phyloP scores from a whole-genome alignment of 2,888 invertebrate genomes.

The Arenicola marina region DNA sequence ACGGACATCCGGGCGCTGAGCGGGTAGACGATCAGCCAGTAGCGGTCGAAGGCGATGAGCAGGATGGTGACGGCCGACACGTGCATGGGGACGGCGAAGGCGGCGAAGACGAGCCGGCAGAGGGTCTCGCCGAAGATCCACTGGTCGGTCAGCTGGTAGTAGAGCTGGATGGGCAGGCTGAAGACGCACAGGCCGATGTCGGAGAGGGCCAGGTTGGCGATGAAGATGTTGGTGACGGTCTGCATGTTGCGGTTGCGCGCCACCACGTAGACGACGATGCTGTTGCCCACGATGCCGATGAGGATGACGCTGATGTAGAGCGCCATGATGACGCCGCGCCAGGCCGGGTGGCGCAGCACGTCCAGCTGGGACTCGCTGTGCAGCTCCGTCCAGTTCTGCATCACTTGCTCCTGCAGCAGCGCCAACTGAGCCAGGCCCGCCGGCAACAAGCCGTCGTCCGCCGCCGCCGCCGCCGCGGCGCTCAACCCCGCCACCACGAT shows the following conservation, averaged over 20 bases:
- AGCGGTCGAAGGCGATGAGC: constrained; percentile 57
- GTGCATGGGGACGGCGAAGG: constrained; percentile 57
- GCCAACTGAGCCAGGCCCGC: too few species aligned
- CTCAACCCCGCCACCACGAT: not conserved
- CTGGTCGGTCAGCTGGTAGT: constrained; percentile 54
- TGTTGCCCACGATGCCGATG: constrained; percentile 52
- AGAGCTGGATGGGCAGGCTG: constrained; percentile 56
- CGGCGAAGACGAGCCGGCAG: constrained; percentile 53
- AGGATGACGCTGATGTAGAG: constrained; percentile 51
- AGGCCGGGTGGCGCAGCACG: constrained; percentile 42
- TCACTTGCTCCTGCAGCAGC: constrained; percentile 30
- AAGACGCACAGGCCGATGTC: constrained; percentile 56
- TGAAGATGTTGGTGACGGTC: constrained; percentile 57
- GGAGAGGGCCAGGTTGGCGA: constrained; percentile 51
- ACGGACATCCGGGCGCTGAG: constrained; percentile 47
- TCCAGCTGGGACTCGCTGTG: constrained; percentile 42
- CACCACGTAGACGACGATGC: constrained; percentile 50
- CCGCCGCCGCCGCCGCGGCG: constrained; percentile 22
- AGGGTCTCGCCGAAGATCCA: constrained; percentile 55
- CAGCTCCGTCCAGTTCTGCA: constrained; percentile 36
- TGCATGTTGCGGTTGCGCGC: constrained; percentile 46
- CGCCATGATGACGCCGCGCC: constrained; percentile 44
- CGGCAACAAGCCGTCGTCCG: too few species aligned
- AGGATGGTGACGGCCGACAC: constrained; percentile 55
- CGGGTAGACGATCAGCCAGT: constrained; percentile 56